Base-by-base conservation (phyloP, 2,888 invertebrate species). In the Cerastis leucographa region DNA sequence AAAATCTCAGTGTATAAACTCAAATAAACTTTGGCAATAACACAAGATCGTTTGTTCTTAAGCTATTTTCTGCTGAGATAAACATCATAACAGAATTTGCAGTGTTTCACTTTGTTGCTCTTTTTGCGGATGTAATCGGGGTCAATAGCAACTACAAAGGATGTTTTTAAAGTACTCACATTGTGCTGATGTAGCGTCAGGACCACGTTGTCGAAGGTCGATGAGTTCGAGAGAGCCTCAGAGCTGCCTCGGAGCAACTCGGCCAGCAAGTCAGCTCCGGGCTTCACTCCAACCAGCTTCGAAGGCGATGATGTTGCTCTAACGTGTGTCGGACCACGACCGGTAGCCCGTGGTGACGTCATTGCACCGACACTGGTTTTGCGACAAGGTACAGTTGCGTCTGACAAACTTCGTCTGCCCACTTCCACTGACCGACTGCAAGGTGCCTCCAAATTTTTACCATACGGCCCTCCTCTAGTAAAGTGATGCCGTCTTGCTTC, bases 281-380 rank as follows among this genome's bases (percentile, higher is more conserved):
- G 94, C 80, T 95, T 94, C 74, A 96, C 96, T 80, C 97, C 97
- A 90, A 98, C 98, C 85, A 98, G 96, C 93, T 98, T 98, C 29
- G 98, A 98, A 51, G 98, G 98, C 87, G 98, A 98, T 14, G 98
- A 98, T 25, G 98, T 98, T 11, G 98, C 98, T 87, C 98, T 95
- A 86, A 98, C 98, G 93, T 98, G 98, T 42, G 97, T 95, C 4
- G 97, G 96, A 72, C 96, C 97, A 85, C 97, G 96, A 88, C 96
- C 93, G 77, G 95, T 94, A 11, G 91, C 91, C 76, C 93, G 93
- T 61, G 92, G 90, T 44, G 93, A 93, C 56, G 95, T 91, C 78
- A 94, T 94, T n/a, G 95, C 95, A 83, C 97, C 97, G 40, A 97
- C 97, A 89, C 97, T 97, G 67, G 97, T 97, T 92, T 97, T 97